Evolutionary conservation across 2,888 invertebrate genomes (phyloP).

Genomic region (Matsumyia berberina): DNA sequence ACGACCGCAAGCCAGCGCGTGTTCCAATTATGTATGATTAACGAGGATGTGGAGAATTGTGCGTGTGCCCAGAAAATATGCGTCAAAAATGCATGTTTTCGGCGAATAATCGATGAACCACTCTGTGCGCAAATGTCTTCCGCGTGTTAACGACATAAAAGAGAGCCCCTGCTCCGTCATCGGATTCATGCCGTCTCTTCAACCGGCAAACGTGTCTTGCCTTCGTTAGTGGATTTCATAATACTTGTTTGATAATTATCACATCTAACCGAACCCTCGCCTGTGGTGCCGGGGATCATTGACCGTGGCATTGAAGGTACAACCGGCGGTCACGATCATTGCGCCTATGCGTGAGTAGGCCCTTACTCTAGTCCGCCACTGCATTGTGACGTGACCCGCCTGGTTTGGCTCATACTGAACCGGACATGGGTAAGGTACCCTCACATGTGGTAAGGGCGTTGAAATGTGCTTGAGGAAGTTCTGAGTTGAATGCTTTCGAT

Average conservation of each 20-base stretch:
- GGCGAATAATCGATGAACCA: slow-evolving; percentile 25
- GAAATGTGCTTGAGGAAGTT: slow-evolving; percentile 1
- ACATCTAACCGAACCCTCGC: slow-evolving; percentile 31
- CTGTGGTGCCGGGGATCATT: slow-evolving; percentile 48
- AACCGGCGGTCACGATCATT: slow-evolving; percentile 54
- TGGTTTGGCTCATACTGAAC: slow-evolving; percentile 27
- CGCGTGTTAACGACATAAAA: slow-evolving; percentile 44
- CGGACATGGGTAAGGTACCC: slow-evolving; percentile 45
- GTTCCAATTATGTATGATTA: slow-evolving; percentile 55
- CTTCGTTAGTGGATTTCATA: slow-evolving; percentile 56
- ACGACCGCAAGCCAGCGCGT: slow-evolving; percentile 2
- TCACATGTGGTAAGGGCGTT: slow-evolving; percentile 10
- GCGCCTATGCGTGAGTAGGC: slow-evolving; percentile 23
- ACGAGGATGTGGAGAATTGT: slow-evolving; percentile 7
- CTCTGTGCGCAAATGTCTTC: slow-evolving; percentile 35
- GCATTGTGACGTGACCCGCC: slow-evolving; percentile 34
- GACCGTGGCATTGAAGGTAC: slow-evolving; percentile 68
- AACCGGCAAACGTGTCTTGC: slow-evolving; percentile 67
- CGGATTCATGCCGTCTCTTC: slow-evolving; percentile 25
- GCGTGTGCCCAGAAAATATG: not conserved
- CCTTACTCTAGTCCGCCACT: slow-evolving; percentile 19
- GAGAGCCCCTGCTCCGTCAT: slow-evolving; percentile 34
- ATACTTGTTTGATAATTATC: slow-evolving; percentile 55
- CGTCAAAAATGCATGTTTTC: slow-evolving; percentile 37
- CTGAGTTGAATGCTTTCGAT: slow-evolving; percentile 50